Conservation (phyloP, 2,888 invertebrate species). For the Dicyrtomina minuta region DNA sequence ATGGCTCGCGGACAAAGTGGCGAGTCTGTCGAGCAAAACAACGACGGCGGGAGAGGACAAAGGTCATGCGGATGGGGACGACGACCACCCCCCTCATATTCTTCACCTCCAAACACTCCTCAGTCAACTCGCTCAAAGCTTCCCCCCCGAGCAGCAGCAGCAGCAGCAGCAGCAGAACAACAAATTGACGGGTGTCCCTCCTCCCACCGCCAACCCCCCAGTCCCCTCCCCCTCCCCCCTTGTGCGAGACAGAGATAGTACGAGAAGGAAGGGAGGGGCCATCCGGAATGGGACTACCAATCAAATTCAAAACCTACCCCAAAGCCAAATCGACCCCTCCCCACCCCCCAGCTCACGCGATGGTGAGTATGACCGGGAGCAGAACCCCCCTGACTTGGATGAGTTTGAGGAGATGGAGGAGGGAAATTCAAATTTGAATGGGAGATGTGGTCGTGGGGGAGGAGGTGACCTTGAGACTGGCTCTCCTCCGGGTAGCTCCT, state of each 20-base stretch:
- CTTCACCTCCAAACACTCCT: conserved; percentile 19
- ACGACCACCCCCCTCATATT: neutral
- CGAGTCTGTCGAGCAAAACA: too few species aligned
- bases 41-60: conserved; percentile 66
- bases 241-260: neutral
- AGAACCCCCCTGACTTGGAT: neutral
- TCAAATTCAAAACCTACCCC: too few species aligned
- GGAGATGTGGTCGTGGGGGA: conserved; percentile 37
- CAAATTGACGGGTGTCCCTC: neutral
- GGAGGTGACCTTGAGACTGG: neutral
- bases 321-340: too few species aligned
- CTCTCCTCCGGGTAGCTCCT: conserved; percentile 23
- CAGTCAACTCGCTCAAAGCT: conserved; percentile 13
- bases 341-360: too few species aligned
- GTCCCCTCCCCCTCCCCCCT: neutral
- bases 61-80: neutral
- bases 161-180: neutral
- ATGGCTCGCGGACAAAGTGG: conserved; percentile 77
- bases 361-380: too few species aligned
- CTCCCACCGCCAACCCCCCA: neutral
- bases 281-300: too few species aligned
- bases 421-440: conserved; percentile 7
- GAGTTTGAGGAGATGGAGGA: conserved; percentile 25
- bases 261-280: neutral
- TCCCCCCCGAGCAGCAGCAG: neutral